phyloP scores from a whole-genome alignment of 2,888 invertebrate genomes.

The Disparrhopalites patrizii region DNA sequence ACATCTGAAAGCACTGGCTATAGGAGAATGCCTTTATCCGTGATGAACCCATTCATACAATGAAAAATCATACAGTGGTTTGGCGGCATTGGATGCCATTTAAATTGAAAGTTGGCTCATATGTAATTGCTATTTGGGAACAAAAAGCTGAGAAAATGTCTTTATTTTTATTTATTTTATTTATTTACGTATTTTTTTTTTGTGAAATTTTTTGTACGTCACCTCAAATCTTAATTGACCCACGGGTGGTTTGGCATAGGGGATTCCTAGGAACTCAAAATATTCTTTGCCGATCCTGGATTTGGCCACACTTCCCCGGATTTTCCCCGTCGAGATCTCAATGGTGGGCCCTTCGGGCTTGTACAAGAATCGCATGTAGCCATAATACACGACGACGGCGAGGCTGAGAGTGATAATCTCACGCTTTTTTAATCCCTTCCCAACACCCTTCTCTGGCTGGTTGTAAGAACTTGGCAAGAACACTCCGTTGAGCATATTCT shows the following conservation, averaged over 20 bases:
- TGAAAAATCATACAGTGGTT: too few species aligned
- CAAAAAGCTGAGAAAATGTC: too few species aligned
- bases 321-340: background rate
- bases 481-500: background rate
- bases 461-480: too few species aligned
- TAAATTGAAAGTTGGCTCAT: too few species aligned
- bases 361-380: conserved; percentile 19
- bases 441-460: background rate
- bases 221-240: conserved; percentile 17
- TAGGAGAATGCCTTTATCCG: too few species aligned
- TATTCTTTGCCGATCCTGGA: conserved; percentile 13
- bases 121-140: too few species aligned
- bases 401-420: background rate
- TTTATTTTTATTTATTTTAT: too few species aligned
- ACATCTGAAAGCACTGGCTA: too few species aligned
- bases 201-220: too few species aligned
- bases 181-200: too few species aligned
- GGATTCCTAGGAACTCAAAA: conserved; percentile 16
- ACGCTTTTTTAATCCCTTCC: conserved; percentile 5
- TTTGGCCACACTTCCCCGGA: background rate
- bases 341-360: background rate
- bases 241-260: conserved; percentile 8
- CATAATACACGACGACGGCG: background rate
- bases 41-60: too few species aligned
- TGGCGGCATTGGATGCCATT: too few species aligned